These are phyloP conservation scores for Smittia sp. DNA, from an alignment of 2,888 invertebrate species.

Conservation along the genomic window DNA sequence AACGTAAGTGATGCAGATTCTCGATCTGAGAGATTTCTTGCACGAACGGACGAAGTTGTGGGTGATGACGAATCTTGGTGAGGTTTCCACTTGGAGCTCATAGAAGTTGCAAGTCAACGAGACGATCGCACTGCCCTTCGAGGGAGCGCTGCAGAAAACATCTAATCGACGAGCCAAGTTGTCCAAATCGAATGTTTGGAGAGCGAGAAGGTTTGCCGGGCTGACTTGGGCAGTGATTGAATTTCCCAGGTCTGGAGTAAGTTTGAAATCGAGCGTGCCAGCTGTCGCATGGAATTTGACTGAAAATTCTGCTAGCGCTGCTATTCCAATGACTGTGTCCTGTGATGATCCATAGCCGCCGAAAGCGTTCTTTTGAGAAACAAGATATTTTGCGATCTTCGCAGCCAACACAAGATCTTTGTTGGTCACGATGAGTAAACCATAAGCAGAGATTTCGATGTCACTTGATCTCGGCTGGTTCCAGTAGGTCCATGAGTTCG, in stretches of 20 bases:
- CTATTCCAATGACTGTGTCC: slow-evolving; percentile 62
- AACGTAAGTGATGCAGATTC: neutral
- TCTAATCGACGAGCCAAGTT: neutral
- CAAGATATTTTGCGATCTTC: slow-evolving; percentile 64
- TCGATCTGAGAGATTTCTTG: neutral
- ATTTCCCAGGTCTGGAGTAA: slow-evolving; percentile 18
- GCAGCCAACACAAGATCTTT: slow-evolving; percentile 52
- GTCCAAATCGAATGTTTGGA: neutral
- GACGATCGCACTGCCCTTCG: slow-evolving; percentile 3
- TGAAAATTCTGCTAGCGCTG: neutral
- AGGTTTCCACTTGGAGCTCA: neutral
- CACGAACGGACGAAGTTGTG: neutral
- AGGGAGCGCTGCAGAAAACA: neutral
- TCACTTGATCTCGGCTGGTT: slow-evolving; percentile 54
- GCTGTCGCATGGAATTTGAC: neutral
- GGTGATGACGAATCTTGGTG: slow-evolving; percentile 1
- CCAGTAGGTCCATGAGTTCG: slow-evolving; percentile 76
- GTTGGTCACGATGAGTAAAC: slow-evolving; percentile 45
- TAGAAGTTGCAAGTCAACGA: slow-evolving; percentile 22
- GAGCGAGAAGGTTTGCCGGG: neutral
- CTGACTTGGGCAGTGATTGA: neutral
- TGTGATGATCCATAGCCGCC: slow-evolving; percentile 70
- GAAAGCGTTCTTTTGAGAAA: slow-evolving; percentile 58
- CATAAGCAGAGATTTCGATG: slow-evolving; percentile 82
- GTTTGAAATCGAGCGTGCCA: neutral